These are phyloP conservation scores for Lanius ludovicianus DNA, from an alignment of 2,113 vertebrate genomes.

Conservation along the genomic window DNA sequence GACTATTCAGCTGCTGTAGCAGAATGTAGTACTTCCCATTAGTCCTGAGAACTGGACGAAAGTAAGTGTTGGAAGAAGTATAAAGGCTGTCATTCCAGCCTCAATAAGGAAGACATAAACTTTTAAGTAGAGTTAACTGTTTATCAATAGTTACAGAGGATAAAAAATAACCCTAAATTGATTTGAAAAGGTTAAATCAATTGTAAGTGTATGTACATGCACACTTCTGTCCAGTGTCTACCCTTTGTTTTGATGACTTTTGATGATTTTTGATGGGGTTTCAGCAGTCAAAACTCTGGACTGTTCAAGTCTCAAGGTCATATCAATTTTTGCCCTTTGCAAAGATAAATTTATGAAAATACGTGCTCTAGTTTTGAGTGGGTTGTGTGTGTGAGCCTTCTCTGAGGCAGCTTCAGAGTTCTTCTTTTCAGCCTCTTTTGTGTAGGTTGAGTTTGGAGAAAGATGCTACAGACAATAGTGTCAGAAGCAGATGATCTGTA, in stretches of 20 bases:
- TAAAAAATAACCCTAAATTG: neutral
- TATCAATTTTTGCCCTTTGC: neutral
- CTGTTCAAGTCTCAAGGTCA: neutral
- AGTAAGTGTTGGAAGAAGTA: neutral
- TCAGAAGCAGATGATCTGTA: neutral
- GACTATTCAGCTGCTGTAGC: neutral
- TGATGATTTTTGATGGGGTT: neutral
- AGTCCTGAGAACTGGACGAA: neutral
- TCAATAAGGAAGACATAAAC: neutral
- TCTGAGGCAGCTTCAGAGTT: neutral
- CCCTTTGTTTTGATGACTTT: neutral
- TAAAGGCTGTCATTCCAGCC: neutral
- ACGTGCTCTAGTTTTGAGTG: neutral
- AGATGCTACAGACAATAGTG: neutral
- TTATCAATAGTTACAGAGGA: neutral
- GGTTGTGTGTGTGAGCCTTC: neutral
- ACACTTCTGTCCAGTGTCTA: fast-evolving
- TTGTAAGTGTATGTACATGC: neutral
- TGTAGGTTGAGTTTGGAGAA: neutral
- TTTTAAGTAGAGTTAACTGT: neutral
- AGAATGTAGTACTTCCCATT: neutral
- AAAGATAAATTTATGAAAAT: neutral
- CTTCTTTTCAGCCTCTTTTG: neutral
- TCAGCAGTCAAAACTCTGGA: neutral
- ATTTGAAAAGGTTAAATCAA: neutral